Percentiles rank a stretch among this genome's conserved stretches.
phyloP scores from a whole-genome alignment of 92 coral and sea anemone species.

The Zoanthus gigantus region DNA sequence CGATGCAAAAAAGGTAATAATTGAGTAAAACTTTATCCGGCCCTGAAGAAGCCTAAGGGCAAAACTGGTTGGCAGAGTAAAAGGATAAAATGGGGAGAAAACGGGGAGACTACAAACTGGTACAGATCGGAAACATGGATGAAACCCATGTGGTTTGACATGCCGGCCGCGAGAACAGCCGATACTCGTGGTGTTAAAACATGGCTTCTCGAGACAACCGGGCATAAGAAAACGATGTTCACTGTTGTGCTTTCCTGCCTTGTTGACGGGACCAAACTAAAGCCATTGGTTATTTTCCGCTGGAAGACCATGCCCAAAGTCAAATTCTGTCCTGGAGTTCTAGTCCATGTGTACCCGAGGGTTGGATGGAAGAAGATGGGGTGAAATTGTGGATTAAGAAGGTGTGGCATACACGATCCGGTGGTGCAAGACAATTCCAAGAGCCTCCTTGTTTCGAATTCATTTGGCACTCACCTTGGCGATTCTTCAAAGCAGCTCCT shows the following conservation, averaged over 20 bases:
- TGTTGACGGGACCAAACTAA: constrained; percentile 60
- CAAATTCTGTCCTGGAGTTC: constrained; percentile 12
- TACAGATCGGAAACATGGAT: neutral
- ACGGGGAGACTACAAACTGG: constrained; percentile 11
- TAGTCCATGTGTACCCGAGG: neutral
- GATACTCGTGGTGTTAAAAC: constrained; percentile 31
- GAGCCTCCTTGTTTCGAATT: constrained; percentile 41
- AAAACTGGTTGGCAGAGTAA: too few relatives aligned
- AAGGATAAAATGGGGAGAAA: neutral
- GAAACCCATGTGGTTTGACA: constrained; percentile 56
- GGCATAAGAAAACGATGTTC: constrained; percentile 61
- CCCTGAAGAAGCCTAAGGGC: too few relatives aligned
- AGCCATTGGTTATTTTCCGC: constrained; percentile 37
- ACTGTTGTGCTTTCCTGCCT: constrained; percentile 47
- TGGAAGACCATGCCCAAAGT: constrained; percentile 13
- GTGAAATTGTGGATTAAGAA: too few relatives aligned
- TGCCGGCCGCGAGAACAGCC: constrained; percentile 60
- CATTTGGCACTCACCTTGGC: neutral
- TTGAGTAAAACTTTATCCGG: too few relatives aligned
- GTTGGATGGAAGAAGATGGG: neutral
- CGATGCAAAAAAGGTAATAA: neutral
- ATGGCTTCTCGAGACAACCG: constrained; percentile 9
- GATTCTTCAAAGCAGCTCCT: too few relatives aligned
- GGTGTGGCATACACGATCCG: constrained; percentile 46
- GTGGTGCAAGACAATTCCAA: constrained; percentile 24